Percentiles rank a stretch among this genome's conserved stretches.
Conservation (phyloP, 2,888 invertebrate species). For the Acronicta leporina region DNA sequence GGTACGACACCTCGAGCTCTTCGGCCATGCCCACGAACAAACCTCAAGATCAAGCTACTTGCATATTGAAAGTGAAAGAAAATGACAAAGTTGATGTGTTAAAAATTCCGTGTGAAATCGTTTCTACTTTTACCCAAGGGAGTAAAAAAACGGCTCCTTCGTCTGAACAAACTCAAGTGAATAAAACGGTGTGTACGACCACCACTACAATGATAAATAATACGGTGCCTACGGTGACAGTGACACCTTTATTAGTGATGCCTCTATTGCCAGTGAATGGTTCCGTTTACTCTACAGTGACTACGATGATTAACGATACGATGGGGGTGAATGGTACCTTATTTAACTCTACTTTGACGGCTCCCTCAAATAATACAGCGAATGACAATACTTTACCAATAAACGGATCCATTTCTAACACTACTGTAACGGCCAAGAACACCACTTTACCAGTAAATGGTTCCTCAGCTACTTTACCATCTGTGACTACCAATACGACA, state of each 20-base stretch:
- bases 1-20: constrained; percentile 62
- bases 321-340: neutral
- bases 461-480: constrained; percentile 27
- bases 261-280: constrained; percentile 14
- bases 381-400: neutral
- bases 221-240: constrained; percentile 23
- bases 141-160: constrained; percentile 63
- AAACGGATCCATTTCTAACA: constrained; percentile 47
- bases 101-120: constrained; percentile 83
- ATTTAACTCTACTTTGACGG: neutral
- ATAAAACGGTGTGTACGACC: constrained; percentile 71
- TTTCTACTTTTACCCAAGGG: constrained; percentile 80
- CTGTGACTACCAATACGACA: constrained; percentile 51
- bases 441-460: constrained; percentile 22
- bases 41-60: constrained; percentile 70
- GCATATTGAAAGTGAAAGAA: constrained; percentile 75
- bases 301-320: constrained; percentile 2
- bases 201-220: constrained; percentile 66
- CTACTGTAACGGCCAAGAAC: constrained; percentile 43
- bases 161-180: constrained; percentile 54
- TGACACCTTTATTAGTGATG: constrained; percentile 8
- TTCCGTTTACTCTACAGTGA: constrained; percentile 20
- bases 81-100: constrained; percentile 68
- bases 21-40: constrained; percentile 33
- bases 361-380: neutral